Conservation (phyloP, 2,888 invertebrate species). For the Dendrolimus houi region DNA sequence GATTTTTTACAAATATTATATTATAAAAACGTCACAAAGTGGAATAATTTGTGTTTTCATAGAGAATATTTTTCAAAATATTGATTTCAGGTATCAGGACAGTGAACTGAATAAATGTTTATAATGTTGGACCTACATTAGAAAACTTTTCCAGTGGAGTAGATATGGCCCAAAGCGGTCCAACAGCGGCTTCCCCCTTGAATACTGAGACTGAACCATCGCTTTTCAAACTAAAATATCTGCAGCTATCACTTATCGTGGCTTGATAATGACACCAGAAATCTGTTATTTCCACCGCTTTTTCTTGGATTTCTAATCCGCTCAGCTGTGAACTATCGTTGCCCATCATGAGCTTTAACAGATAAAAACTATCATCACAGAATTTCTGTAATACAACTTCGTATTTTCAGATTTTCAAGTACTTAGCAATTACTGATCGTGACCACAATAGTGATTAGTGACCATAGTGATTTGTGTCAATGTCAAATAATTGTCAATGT, state of each 20-base stretch:
- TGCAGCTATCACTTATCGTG: conserved; percentile 73
- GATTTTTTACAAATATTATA: no score
- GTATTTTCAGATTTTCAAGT: not conserved
- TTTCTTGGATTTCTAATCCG: conserved; percentile 85
- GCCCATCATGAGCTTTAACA: conserved; percentile 77
- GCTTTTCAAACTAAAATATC: conserved; percentile 68
- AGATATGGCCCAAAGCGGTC: conserved; percentile 78
- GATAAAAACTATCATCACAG: no score
- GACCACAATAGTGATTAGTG: no score
- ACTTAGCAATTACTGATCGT: no score
- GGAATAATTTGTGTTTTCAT: no score
- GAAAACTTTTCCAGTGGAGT: conserved; percentile 86
- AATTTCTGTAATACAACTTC: conserved; percentile 3
- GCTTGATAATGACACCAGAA: conserved; percentile 86
- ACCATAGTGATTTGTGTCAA: no score
- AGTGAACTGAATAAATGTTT: no score
- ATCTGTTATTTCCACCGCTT: conserved; percentile 85
- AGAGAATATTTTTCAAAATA: no score
- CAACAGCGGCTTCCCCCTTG: conserved; percentile 82
- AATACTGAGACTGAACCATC: conserved; percentile 83
- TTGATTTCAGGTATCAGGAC: no score
- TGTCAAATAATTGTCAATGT: no score
- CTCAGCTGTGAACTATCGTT: conserved; percentile 84
- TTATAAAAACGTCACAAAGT: no score
- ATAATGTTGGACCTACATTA: conserved; percentile 73